Conservation (phyloP, 1,140 invertebrate genomes). For the Venturia canescens region DNA sequence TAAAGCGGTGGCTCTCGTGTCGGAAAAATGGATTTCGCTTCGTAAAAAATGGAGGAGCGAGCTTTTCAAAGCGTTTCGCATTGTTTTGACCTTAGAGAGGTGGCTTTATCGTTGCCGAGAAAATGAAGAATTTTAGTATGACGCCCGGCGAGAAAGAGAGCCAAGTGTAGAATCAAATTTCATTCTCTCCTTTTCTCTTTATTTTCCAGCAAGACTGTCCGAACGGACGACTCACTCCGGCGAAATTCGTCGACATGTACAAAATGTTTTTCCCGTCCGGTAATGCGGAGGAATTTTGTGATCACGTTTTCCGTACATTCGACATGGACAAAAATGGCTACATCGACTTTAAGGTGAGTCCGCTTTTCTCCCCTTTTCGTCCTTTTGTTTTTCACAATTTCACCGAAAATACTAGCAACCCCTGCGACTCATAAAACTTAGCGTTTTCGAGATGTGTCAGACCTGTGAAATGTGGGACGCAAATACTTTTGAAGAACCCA, state of each 20-base stretch:
- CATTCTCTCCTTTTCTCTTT: slow-evolving; percentile 45
- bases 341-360: slow-evolving; percentile 95
- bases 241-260: slow-evolving; percentile 99
- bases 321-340: slow-evolving; percentile 99
- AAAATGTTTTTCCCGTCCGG: slow-evolving; percentile 99
- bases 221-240: slow-evolving; percentile 96
- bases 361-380: slow-evolving; percentile 18
- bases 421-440: no score
- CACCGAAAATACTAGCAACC: no score
- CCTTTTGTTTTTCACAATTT: no score
- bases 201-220: slow-evolving; percentile 99
- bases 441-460: no score
- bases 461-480: no score
- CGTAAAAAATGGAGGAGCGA: no score
- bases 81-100: no score
- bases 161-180: neutral
- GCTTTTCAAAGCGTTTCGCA: no score
- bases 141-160: neutral
- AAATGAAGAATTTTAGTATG: neutral
- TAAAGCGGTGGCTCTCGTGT: neutral
- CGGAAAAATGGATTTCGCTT: no score
- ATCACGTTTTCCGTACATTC: slow-evolving; percentile 99
- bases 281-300: slow-evolving; percentile 98
- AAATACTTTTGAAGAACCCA: no score
- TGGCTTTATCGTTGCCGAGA: neutral